Percentiles rank a stretch among this genome's conserved stretches.
These are phyloP conservation scores for Strigamia crassipes DNA, from an alignment of 2,888 invertebrate genomes.

Conservation along the genomic window DNA sequence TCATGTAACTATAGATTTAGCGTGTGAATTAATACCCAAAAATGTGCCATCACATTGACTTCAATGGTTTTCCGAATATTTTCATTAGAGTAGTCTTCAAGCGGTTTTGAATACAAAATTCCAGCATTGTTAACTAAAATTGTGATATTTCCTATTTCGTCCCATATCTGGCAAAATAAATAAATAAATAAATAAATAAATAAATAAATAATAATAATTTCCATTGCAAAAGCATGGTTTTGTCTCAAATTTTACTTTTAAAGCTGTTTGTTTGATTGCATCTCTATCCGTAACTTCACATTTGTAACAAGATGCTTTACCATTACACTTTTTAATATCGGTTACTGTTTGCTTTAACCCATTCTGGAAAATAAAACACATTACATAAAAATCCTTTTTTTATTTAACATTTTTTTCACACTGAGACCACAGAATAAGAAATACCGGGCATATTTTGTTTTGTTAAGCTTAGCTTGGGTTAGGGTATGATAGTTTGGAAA, in stretches of 20 bases:
- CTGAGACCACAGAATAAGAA: no score
- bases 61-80: slow-evolving; percentile 74
- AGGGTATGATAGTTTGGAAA: no score
- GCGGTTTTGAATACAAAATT: slow-evolving; percentile 77
- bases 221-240: no score
- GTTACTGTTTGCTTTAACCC: slow-evolving; percentile 49
- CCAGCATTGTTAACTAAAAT: slow-evolving; percentile 86
- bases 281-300: slow-evolving; percentile 77
- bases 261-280: slow-evolving; percentile 68
- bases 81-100: slow-evolving; percentile 68
- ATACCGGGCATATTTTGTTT: no score
- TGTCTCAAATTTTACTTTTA: no score
- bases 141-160: slow-evolving; percentile 75
- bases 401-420: no score
- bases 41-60: slow-evolving; percentile 77
- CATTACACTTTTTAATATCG: slow-evolving; percentile 52
- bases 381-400: no score
- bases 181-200: no score
- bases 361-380: slow-evolving; percentile 5
- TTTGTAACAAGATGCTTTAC: slow-evolving; percentile 61
- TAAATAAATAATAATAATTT: no score
- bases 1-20: not conserved
- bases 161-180: no score
- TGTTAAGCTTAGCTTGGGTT: no score
- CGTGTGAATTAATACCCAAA: slow-evolving; percentile 75